phyloP scores from a whole-genome alignment of 2,797 vertebrate species.

The Nannoperca australis region DNA sequence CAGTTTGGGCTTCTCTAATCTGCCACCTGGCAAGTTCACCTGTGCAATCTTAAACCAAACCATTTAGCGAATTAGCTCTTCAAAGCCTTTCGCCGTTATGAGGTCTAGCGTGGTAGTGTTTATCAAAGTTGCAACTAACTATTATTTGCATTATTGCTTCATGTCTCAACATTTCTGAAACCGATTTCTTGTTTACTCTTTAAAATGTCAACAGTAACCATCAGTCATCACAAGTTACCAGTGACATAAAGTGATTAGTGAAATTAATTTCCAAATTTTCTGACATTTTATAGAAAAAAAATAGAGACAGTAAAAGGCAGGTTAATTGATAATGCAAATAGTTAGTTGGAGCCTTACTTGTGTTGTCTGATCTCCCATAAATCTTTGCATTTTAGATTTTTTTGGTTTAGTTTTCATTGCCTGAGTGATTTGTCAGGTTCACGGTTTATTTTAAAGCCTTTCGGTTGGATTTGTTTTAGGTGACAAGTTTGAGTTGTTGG shows the following conservation, averaged over 20 bases:
- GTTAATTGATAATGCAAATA: neutral
- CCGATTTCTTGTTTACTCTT: neutral
- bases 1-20: constrained; percentile 33
- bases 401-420: too few species aligned
- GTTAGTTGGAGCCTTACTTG: neutral
- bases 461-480: constrained; percentile 45
- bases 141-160: neutral
- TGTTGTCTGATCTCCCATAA: neutral
- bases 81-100: neutral
- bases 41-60: constrained; percentile 20
- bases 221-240: neutral
- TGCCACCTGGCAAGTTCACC: constrained; percentile 41
- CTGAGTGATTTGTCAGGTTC: neutral
- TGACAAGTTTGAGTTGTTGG: constrained; percentile 67
- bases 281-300: neutral
- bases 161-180: neutral
- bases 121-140: neutral
- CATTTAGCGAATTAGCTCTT: constrained; percentile 22
- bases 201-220: neutral
- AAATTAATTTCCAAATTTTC: neutral
- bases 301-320: neutral
- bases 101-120: neutral
- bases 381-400: neutral
- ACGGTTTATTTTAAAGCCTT: neutral
- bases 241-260: neutral